phyloP scores from a whole-genome alignment of 2,888 invertebrate genomes.

The Oegoconia quadripuncta region DNA sequence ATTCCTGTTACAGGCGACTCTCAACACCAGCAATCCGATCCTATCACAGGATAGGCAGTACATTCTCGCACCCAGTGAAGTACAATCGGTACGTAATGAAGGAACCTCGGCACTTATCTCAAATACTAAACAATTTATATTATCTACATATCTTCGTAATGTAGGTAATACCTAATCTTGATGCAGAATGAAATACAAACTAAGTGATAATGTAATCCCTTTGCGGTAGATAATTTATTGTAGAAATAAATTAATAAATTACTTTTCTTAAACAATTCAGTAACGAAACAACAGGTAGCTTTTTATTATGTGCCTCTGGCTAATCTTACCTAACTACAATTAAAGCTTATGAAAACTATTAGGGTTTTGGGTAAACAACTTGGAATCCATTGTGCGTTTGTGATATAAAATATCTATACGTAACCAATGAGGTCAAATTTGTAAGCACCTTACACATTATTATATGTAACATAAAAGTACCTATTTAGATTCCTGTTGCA shows the following conservation, averaged over 20 bases:
- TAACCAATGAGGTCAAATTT: no score
- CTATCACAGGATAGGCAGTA: slow-evolving; percentile 63
- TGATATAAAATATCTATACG: no score
- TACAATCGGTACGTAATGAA: slow-evolving; percentile 52
- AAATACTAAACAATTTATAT: not conserved
- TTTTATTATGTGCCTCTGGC: no score
- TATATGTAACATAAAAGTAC: no score
- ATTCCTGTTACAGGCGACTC: slow-evolving; percentile 41
- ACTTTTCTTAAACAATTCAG: not conserved
- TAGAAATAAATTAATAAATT: not conserved
- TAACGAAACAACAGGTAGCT: no score
- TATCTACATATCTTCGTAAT: slow-evolving; percentile 3
- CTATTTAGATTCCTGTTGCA: no score
- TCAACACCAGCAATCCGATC: slow-evolving; percentile 63
- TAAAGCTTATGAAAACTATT: no score
- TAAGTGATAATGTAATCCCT: not conserved
- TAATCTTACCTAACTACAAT: no score
- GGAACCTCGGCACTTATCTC: not conserved
- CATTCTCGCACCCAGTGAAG: slow-evolving; percentile 68
- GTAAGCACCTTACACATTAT: no score
- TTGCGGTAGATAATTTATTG: not conserved
- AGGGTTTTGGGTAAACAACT: no score
- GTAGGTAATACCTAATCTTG: slow-evolving; percentile 4
- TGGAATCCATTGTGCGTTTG: no score
- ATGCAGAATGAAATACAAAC: not conserved